These are phyloP conservation scores for Oxygymnocypris stewartii DNA, from an alignment of 2,113 vertebrate genomes.

Conservation along the genomic window DNA sequence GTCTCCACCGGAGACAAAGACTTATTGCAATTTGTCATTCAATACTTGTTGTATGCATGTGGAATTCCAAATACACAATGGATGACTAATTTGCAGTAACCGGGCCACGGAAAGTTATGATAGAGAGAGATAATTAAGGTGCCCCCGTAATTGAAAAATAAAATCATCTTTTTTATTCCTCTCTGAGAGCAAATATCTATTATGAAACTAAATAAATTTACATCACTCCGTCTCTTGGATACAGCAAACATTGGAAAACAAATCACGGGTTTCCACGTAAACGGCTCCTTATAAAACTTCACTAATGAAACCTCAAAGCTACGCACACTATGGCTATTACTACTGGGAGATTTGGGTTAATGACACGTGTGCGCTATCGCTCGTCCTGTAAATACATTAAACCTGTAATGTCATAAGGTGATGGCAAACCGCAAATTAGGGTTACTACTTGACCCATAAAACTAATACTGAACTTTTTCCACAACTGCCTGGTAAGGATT, in stretches of 20 bases:
- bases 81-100: conserved; percentile 69
- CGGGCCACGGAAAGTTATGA: conserved; percentile 67
- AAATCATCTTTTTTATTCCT: conserved; percentile 55
- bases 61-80: conserved; percentile 72
- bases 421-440: conserved; percentile 35
- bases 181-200: conserved; percentile 59
- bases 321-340: not conserved
- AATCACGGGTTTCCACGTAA: not conserved
- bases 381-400: conserved; percentile 42
- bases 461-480: conserved; percentile 40
- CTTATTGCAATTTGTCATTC: conserved; percentile 71
- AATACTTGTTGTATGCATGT: conserved; percentile 59
- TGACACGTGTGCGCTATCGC: not conserved
- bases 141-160: conserved; percentile 61
- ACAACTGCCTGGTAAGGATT: not conserved
- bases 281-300: conserved; percentile 4
- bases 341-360: conserved; percentile 36
- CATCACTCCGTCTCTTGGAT: conserved; percentile 51
- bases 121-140: conserved; percentile 64
- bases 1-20: conserved; percentile 70
- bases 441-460: conserved; percentile 27
- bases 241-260: conserved; percentile 50
- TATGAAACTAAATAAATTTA: conserved; percentile 58
- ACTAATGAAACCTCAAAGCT: conserved; percentile 49
- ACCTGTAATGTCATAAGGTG: not conserved